Evolutionary conservation across 2,888 invertebrate genomes (phyloP), one percentile per base, ranked within the genome.

Genomic region (Tetragonisca angustula): DNA sequence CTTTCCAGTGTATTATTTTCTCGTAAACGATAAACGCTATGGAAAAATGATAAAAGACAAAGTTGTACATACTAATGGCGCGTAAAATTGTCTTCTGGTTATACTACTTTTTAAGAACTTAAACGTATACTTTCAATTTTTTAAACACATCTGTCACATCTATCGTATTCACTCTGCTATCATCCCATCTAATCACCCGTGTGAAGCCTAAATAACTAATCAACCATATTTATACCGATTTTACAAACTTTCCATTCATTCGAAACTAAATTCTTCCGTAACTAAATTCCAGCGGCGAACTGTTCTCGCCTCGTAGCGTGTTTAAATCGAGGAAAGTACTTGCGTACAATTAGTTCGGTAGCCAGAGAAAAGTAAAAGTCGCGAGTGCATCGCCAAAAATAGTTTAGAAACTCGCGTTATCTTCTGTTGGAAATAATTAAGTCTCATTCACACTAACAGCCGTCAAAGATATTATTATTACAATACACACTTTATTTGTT

Each of bases 301-400:
- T 21, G 13, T 43, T 43, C n/a, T 65, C 36, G 61, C 61, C n/a
- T 21, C 11, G 6, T 21, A 6, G 9, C 15, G 5, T n/a, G 36
- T 36, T 64, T 15, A 1, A 36, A 15, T 13, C 6, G 11, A 24
- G 36, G 9, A 27, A 49, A 72, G 3, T 21, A 43, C 2, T 43
- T 43, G 9, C 43, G 43, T 43, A 21, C 24, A 24, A n/a, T 72
- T 56, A 49, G 54, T 27, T 24, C 3, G 32, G 49, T 17, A 49
- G 24, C 49, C 17, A 17, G 13, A 21, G 81, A 61, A 81, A 73
- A 78, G 78, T 73, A 78, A 78, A 50, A 72, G 67, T 72, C 43
- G 24, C n/a, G 15, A 6, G 43, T 13, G 19, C 19, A n/a, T 17
- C 9, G 9, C 49, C 56, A 36, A 49, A 43, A 54, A 72, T 68